Conservation (phyloP, 2,888 invertebrate genomes). For the Pelosia muscerda region DNA sequence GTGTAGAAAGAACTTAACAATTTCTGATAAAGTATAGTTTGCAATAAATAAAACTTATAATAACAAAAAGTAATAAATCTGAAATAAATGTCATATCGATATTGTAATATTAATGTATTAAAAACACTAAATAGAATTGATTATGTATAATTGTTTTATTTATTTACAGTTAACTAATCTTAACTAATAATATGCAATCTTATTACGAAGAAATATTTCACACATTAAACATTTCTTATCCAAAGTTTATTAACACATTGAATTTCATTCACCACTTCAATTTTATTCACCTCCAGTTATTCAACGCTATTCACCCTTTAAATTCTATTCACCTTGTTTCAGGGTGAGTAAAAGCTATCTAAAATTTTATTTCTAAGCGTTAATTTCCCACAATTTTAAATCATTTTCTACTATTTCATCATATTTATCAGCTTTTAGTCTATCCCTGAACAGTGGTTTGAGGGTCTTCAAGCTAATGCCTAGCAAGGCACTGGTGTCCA, state of each 20-base stretch:
- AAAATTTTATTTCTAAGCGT: slow-evolving; percentile 56
- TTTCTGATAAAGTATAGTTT: too few relatives aligned
- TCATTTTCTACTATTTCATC: slow-evolving; percentile 95
- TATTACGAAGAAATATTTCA: too few relatives aligned
- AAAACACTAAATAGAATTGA: neutral
- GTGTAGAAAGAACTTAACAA: neutral
- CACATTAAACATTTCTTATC: neutral
- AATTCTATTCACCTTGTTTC: neutral
- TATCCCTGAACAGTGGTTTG: slow-evolving; percentile 91
- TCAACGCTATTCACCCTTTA: neutral
- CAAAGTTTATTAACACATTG: neutral
- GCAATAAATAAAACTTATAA: neutral
- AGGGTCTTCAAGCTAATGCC: slow-evolving; percentile 92
- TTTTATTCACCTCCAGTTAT: neutral
- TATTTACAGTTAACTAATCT: neutral
- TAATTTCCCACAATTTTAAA: slow-evolving; percentile 92
- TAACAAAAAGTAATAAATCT: neutral
- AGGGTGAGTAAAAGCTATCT: neutral
- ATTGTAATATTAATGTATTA: neutral
- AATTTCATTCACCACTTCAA: neutral
- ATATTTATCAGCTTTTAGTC: slow-evolving; percentile 90
- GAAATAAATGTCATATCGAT: neutral
- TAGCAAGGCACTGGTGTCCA: slow-evolving; percentile 92
- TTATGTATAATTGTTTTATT: neutral
- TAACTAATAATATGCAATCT: neutral